phyloP scores from a whole-genome alignment of 2,888 invertebrate genomes.

The Microctonus brassicae region DNA sequence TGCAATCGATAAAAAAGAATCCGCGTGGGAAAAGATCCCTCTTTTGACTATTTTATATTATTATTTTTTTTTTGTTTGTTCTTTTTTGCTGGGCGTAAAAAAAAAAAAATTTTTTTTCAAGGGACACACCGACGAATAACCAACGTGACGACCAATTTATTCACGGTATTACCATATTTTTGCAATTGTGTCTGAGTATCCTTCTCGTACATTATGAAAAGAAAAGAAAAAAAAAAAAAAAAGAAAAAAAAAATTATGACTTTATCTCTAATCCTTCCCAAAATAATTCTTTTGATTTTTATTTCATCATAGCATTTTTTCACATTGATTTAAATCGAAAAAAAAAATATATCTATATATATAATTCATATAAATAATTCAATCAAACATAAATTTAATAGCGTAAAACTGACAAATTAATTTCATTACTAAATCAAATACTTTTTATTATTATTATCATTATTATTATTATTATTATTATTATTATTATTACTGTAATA shows the following conservation, averaged over 20 bases:
- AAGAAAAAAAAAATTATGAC: background rate
- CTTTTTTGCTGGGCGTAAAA: constrained; percentile 12
- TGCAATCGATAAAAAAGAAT: constrained; percentile 12
- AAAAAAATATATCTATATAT: too few species aligned
- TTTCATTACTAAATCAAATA: background rate
- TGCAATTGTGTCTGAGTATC: background rate
- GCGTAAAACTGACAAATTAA: background rate
- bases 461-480: background rate
- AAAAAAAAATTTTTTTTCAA: background rate
- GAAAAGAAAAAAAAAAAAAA: background rate
- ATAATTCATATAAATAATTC: too few species aligned
- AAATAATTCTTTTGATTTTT: background rate
- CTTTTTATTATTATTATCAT: background rate
- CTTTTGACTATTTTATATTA: background rate
- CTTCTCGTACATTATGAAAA: background rate
- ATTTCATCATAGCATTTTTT: background rate
- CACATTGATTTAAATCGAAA: background rate
- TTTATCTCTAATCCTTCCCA: background rate
- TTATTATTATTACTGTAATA: background rate
- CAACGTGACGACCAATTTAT: constrained; percentile 26
- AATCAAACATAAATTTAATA: too few species aligned
- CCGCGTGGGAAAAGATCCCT: background rate
- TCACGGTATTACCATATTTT: constrained; percentile 17
- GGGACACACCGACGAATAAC: background rate
- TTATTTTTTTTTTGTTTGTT: background rate